Evolutionary conservation across 2,113 vertebrate genomes (phyloP).

Genomic region (Cochlearius cochlearius): DNA sequence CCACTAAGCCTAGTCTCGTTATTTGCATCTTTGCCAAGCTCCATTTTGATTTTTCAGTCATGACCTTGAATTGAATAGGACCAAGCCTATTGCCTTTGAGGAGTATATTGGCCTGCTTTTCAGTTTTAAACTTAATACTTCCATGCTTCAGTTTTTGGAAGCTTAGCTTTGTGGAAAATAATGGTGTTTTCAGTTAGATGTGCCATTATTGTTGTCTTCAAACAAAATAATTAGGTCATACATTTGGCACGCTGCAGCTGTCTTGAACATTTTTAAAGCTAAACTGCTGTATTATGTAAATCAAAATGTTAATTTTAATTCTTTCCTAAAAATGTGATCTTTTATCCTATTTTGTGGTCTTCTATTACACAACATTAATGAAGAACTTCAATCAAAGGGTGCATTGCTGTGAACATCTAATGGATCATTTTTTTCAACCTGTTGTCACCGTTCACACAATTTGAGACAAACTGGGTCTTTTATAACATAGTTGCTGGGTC

Average conservation of each 20-base stretch:
- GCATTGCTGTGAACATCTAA: not conserved
- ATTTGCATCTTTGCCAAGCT: not conserved
- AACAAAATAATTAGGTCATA: conserved; percentile 31
- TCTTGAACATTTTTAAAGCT: not conserved
- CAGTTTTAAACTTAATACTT: not conserved
- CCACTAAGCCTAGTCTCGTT: not conserved
- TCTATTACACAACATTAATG: not conserved
- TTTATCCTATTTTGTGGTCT: conserved; percentile 3
- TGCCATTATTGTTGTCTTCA: conserved; percentile 34
- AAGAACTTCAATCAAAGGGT: conserved; percentile 19
- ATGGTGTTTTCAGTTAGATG: not conserved
- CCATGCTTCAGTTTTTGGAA: not conserved
- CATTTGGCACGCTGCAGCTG: conserved; percentile 18
- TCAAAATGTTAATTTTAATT: not conserved
- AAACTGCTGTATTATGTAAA: not conserved
- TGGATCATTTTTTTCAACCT: conserved; percentile 1
- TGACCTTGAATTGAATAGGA: not conserved
- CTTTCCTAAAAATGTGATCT: not conserved
- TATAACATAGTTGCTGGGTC: not conserved
- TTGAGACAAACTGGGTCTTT: not conserved
- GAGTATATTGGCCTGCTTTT: not conserved
- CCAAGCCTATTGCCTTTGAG: not conserved
- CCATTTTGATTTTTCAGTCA: not conserved
- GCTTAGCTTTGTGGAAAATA: conserved; percentile 17
- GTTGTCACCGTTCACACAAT: conserved; percentile 14